Percentiles rank a stretch among this genome's conserved stretches.
phyloP scores from a whole-genome alignment of 1,140 invertebrate species.

The Nephila pilipes region DNA sequence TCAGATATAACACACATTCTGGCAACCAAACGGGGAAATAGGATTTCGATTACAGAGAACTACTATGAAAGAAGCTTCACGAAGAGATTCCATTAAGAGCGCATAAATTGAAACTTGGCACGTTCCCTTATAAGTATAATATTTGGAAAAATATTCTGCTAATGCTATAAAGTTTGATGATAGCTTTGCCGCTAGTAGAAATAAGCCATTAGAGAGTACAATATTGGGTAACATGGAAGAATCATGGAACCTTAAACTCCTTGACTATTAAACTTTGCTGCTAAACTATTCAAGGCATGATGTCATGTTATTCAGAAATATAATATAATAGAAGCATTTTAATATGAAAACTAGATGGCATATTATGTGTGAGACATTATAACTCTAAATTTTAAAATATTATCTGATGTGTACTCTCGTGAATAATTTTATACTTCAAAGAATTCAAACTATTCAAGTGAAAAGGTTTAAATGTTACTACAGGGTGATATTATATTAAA shows the following conservation, averaged over 20 bases:
- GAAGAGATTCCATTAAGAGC: conserved; percentile 6
- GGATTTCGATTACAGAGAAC: conserved; percentile 26
- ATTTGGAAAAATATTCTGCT: neutral
- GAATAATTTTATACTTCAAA: too few species aligned
- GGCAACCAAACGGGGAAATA: neutral
- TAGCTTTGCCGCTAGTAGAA: neutral
- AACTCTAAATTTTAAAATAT: neutral
- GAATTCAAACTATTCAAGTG: too few species aligned
- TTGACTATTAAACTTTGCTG: too few species aligned
- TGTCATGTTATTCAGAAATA: neutral
- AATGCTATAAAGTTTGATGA: neutral
- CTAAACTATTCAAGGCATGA: neutral
- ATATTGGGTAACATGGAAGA: neutral
- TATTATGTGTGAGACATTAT: neutral
- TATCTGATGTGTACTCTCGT: neutral
- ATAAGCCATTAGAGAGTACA: neutral
- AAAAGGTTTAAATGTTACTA: too few species aligned
- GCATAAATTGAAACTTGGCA: conserved; percentile 25
- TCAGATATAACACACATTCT: conserved; percentile 3
- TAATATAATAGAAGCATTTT: neutral
- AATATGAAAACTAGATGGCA: neutral
- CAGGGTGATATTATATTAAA: too few species aligned
- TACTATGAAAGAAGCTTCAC: neutral
- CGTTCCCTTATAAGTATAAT: neutral
- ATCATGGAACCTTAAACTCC: neutral